Evolutionary conservation across 2,113 vertebrate species (phyloP).

Genomic region (Tonatia bakeri): DNA sequence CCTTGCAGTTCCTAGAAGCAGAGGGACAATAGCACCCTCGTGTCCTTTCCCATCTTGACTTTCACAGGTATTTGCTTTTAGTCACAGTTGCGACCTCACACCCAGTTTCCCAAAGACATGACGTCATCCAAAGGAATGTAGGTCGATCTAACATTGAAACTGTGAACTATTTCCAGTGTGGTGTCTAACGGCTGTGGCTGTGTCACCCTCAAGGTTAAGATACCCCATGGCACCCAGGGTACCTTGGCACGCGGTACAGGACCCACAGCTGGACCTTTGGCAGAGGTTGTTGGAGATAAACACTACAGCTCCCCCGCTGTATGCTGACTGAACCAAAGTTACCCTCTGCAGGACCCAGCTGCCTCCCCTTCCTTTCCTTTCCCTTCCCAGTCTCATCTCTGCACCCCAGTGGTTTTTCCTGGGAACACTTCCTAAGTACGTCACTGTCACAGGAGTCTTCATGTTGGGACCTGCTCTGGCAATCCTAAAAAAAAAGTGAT

Average conservation of each 20-base stretch:
- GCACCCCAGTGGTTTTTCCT: background rate
- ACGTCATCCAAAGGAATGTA: background rate
- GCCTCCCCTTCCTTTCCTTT: background rate
- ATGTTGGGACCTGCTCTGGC: background rate
- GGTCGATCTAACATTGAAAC: background rate
- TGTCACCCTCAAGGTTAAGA: background rate
- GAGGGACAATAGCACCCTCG: background rate
- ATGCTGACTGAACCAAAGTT: background rate
- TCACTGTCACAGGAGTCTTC: background rate
- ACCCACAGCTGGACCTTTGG: background rate
- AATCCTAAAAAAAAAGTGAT: background rate
- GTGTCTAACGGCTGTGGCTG: background rate
- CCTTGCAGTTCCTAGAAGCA: background rate
- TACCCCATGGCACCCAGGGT: background rate
- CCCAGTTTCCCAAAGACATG: background rate
- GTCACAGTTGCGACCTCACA: background rate
- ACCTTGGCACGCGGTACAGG: too few species aligned
- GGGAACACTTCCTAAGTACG: background rate
- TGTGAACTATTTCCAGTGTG: background rate
- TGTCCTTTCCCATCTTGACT: background rate
- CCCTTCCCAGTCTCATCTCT: background rate
- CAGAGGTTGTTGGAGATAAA: background rate
- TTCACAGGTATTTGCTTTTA: background rate
- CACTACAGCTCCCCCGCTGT: background rate
- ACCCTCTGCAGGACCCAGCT: background rate